phyloP scores from a whole-genome alignment of 2,888 invertebrate species.

The Caenorhabditis zanzibari region DNA sequence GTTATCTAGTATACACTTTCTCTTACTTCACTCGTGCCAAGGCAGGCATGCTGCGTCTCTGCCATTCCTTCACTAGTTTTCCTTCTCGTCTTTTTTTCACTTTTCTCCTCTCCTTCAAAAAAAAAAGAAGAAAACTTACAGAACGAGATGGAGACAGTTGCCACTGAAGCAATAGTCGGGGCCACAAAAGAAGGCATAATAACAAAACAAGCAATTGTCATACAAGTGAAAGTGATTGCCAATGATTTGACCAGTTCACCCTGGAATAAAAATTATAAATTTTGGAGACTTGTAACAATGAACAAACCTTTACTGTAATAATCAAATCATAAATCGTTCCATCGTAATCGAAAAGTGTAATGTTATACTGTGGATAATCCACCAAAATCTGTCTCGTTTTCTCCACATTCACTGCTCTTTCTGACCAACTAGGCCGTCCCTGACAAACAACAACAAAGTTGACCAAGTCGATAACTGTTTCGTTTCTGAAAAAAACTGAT shows the following conservation, averaged over 20 bases:
- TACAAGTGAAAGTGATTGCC: conserved; percentile 78
- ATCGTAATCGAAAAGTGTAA: conserved; percentile 81
- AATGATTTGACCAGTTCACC: conserved; percentile 80
- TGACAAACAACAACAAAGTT: conserved; percentile 78
- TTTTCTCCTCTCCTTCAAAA: not conserved
- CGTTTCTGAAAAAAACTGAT: conserved; percentile 52
- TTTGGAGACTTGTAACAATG: conserved; percentile 21
- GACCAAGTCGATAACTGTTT: conserved; percentile 70
- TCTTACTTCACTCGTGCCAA: not conserved
- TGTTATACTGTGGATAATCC: conserved; percentile 75
- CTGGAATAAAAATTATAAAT: conserved; percentile 50
- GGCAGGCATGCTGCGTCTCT: not conserved
- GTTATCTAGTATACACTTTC: not conserved
- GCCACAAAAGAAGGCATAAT: conserved; percentile 77
- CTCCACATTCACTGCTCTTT: conserved; percentile 74
- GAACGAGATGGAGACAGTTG: conserved; percentile 79
- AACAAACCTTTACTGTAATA: conserved; percentile 76
- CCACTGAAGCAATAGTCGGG: conserved; percentile 75
- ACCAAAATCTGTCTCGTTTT: conserved; percentile 74
- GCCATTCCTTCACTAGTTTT: not conserved
- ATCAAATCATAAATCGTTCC: conserved; percentile 82
- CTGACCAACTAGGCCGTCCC: conserved; percentile 73
- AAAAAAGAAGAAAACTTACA: conserved; percentile 65
- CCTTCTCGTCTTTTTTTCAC: not conserved
- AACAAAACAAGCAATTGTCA: conserved; percentile 79